Base-by-base conservation (phyloP, 2,113 vertebrate species). In the Tychaedon coryphoeus region DNA sequence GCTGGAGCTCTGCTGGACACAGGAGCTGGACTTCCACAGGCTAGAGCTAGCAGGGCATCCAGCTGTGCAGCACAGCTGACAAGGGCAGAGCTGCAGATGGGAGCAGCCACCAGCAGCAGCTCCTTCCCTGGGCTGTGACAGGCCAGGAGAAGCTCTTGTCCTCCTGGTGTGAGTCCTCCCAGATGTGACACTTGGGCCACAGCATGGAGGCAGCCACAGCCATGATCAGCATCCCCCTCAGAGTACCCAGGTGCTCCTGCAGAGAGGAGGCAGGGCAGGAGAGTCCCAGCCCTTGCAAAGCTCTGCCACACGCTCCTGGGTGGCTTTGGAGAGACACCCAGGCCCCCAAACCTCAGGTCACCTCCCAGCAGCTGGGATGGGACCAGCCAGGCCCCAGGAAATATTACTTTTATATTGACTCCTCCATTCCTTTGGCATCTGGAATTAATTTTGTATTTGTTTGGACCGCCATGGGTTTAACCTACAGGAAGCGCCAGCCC, bases 401-500 rank as follows among this genome's bases (percentile, higher is more conserved):
- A 66, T 23, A 12, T 24, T 14, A 10, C 42, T 24, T 66, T 40
- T 36, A 5, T 51, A 12, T 34, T 28, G 70, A 88, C 69, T 89
- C 20, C 60, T 7, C n/a, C 12, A 1, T 64, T 94, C 73, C 87
- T 91, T 69, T 92, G 94, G 93, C 85, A 75, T 65, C 53, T 74
- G 50, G 48, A 94, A 89, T 96, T 88, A 70, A 96, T 97, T 96
- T 86, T 70, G 64, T 93, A 51, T 94, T 94, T 95, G 74, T 94
- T 92, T 93, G 93, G 88, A 69, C 80, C 6, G 0, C 12, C 36
- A 73, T 94, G 91, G 96, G 84, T 88, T 94, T 95, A 95, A 92
- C 61, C 57, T 65, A 19, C 48, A 78, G 93, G 48, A 96, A 77
- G 74, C 86, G 81, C 81, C 79, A 90, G 95, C 83, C 89, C 92